These are phyloP conservation scores for Oxygymnocypris stewartii DNA, from an alignment of 2,113 vertebrate genomes.

Conservation along the genomic window DNA sequence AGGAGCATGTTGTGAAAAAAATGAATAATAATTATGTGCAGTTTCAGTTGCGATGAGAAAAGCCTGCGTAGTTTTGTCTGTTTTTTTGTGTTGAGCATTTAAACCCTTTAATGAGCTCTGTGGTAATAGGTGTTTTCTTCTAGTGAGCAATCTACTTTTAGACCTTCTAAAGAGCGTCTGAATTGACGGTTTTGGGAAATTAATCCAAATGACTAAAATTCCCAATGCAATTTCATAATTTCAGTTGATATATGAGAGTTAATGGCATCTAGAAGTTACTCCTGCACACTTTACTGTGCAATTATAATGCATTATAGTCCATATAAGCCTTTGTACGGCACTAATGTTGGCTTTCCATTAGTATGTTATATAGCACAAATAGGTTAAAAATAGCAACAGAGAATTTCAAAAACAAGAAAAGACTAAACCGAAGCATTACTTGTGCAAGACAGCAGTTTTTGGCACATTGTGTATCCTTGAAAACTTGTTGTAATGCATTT, in stretches of 20 bases:
- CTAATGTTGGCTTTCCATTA: background rate
- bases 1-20: slow-evolving; percentile 82
- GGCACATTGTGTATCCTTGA: background rate
- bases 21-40: slow-evolving; percentile 57
- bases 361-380: background rate
- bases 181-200: background rate
- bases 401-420: background rate
- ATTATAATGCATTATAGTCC: slow-evolving; percentile 9
- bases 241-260: background rate
- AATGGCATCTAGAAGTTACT: background rate
- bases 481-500: slow-evolving; percentile 15
- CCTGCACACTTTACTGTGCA: slow-evolving; percentile 23
- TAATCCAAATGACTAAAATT: background rate
- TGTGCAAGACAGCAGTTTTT: background rate
- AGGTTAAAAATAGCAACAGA: background rate
- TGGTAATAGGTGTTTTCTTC: slow-evolving; percentile 18
- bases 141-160: background rate
- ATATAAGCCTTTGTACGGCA: background rate
- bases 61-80: slow-evolving; percentile 34
- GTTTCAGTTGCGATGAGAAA: slow-evolving; percentile 64
- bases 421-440: background rate
- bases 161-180: background rate
- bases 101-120: slow-evolving; percentile 28
- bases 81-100: slow-evolving; percentile 32
- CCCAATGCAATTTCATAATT: background rate